Evolutionary conservation across 2,797 vertebrate genomes (phyloP).

Genomic region (Aphelocoma californica): DNA sequence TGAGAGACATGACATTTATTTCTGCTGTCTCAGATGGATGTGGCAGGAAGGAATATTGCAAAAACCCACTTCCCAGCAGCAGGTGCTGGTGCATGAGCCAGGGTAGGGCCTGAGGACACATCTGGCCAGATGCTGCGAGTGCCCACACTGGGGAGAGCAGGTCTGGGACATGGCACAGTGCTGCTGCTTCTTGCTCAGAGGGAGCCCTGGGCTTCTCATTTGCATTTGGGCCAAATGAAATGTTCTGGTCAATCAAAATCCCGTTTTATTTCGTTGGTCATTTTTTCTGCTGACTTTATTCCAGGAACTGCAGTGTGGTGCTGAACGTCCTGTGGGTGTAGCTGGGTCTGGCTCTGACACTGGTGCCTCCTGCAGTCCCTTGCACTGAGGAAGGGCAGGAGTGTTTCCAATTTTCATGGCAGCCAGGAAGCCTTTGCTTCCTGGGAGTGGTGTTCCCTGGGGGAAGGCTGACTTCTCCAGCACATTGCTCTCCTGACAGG

Average conservation of each 20-base stretch:
- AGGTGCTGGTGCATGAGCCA: background rate
- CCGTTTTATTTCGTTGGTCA: background rate
- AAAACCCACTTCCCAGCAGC: background rate
- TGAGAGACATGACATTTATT: background rate
- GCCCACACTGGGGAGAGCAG: background rate
- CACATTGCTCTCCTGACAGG: background rate
- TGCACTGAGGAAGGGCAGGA: background rate
- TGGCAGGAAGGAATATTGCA: background rate
- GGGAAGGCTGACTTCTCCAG: background rate
- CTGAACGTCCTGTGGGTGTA: background rate
- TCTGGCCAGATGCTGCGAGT: background rate
- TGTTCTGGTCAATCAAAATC: background rate
- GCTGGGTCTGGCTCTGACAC: background rate
- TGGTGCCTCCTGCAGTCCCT: background rate
- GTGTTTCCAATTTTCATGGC: background rate
- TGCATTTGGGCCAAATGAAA: background rate
- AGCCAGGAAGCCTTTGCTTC: background rate
- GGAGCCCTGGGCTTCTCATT: background rate
- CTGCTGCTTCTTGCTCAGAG: background rate
- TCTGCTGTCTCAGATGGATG: background rate
- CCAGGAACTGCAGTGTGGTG: background rate
- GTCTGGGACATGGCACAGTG: background rate
- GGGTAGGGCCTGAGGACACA: background rate
- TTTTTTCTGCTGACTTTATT: background rate
- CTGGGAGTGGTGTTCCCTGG: background rate